Conservation (phyloP, 2,888 invertebrate species). For the Lapara coniferarum region DNA sequence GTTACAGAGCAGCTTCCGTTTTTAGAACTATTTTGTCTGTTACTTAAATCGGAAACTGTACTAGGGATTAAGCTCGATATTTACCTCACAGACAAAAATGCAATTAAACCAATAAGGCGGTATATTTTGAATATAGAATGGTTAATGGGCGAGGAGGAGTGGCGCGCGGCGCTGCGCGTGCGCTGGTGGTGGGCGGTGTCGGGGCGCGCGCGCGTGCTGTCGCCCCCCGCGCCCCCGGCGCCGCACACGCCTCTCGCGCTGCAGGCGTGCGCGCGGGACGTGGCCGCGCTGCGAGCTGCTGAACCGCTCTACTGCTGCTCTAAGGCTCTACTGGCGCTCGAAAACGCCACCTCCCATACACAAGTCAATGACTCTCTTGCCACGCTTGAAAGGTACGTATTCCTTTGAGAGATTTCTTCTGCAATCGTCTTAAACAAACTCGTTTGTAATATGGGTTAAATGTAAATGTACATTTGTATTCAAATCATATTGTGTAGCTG, state of each 20-base stretch:
- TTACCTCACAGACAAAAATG: too few species aligned
- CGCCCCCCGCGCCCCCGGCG: conserved; percentile 53
- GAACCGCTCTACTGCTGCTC: conserved; percentile 79
- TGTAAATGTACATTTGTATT: too few species aligned
- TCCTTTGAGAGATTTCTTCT: conserved; percentile 2
- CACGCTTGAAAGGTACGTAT: conserved; percentile 80
- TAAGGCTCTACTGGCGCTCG: conserved; percentile 81
- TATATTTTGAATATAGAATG: conserved; percentile 56
- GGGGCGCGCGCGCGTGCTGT: conserved; percentile 41
- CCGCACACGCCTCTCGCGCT: conserved; percentile 57
- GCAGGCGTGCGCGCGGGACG: conserved; percentile 65
- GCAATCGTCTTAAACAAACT: too few species aligned
- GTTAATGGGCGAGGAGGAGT: conserved; percentile 64
- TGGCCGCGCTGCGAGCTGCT: conserved; percentile 76
- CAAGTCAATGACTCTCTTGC: conserved; percentile 82
- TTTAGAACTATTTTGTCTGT: too few species aligned
- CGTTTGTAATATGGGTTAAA: too few species aligned
- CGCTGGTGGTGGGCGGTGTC: conserved; percentile 63
- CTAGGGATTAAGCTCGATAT: too few species aligned
- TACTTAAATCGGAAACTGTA: too few species aligned
- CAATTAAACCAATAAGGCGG: too few species aligned
- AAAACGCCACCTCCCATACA: conserved; percentile 86
- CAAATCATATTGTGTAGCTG: too few species aligned
- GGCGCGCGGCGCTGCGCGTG: conserved; percentile 62
- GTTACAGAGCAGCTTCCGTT: too few species aligned